Conservation (phyloP, 2,888 invertebrate species). For the Callinectes sapidus region DNA sequence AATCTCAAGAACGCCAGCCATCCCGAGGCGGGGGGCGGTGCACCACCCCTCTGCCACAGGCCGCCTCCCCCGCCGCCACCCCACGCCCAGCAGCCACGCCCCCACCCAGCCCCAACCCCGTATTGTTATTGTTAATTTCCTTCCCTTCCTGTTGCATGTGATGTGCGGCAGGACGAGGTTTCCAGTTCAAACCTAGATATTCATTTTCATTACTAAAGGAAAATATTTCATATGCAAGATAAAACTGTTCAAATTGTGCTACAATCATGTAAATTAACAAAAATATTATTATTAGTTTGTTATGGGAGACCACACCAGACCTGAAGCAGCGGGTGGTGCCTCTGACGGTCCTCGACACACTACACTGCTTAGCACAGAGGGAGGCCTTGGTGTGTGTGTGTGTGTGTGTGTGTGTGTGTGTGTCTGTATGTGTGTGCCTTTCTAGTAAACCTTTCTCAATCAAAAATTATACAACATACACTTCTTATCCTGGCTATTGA, state of each 20-base stretch:
- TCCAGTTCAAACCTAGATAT: constrained; percentile 40
- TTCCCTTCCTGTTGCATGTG: constrained; percentile 33
- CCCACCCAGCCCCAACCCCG: not conserved
- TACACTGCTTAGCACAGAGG: not conserved
- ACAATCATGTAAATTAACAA: constrained; percentile 34
- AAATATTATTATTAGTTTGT: constrained; percentile 17
- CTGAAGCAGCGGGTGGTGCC: constrained; percentile 2
- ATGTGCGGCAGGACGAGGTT: constrained; percentile 19
- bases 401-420: not conserved
- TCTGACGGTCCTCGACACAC: not conserved
- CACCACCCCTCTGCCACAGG: constrained; percentile 8
- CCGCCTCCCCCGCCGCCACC: not conserved
- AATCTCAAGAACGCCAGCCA: constrained; percentile 31
- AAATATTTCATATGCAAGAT: constrained; percentile 33
- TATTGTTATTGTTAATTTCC: constrained; percentile 38
- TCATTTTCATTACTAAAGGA: constrained; percentile 11
- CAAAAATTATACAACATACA: not conserved
- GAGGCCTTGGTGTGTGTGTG: not conserved
- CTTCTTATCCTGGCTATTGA: not conserved
- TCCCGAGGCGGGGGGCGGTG: not conserved
- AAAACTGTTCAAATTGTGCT: constrained; percentile 36
- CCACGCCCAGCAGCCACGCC: constrained; percentile 4
- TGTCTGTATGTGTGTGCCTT: not conserved
- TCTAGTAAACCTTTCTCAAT: not conserved
- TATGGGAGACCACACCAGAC: constrained; percentile 11